Evolutionary conservation across 2,113 vertebrate species (phyloP).

Genomic region (Caranx ignobilis): DNA sequence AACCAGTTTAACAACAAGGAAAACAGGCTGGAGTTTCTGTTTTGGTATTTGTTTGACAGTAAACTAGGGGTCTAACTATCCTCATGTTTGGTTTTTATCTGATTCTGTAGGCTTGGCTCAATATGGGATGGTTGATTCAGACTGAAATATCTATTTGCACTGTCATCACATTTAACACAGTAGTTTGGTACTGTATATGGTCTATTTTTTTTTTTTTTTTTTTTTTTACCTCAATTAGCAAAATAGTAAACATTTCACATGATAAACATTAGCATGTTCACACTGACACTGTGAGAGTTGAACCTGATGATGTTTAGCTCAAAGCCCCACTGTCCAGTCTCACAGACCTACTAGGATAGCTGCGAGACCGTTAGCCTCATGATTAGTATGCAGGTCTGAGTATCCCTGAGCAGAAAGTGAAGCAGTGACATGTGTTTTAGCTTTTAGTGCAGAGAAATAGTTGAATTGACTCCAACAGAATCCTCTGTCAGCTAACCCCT

Average conservation of each 20-base stretch:
- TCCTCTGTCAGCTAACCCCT: constrained; percentile 11
- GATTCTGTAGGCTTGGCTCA: no score
- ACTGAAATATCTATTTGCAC: no score
- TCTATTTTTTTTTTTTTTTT: no score
- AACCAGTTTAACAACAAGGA: not conserved
- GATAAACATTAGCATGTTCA: not conserved
- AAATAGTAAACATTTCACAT: not conserved
- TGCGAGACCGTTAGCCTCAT: not conserved
- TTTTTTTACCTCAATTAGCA: not conserved
- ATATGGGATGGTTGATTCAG: no score
- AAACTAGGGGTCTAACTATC: no score
- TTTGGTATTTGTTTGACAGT: no score
- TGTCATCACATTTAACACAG: no score
- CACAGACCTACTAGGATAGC: not conserved
- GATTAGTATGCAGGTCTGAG: not conserved
- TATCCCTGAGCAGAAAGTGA: not conserved
- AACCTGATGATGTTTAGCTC: not conserved
- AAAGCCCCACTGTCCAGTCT: not conserved
- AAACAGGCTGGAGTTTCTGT: not conserved
- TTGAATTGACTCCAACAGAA: constrained; percentile 24
- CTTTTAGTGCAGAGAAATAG: not conserved
- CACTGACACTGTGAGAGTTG: not conserved
- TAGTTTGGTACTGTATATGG: no score
- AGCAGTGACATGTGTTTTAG: not conserved
- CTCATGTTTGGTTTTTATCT: no score